These are phyloP conservation scores for Ceyx margarethae DNA, from an alignment of 2,113 vertebrate species.

Conservation along the genomic window DNA sequence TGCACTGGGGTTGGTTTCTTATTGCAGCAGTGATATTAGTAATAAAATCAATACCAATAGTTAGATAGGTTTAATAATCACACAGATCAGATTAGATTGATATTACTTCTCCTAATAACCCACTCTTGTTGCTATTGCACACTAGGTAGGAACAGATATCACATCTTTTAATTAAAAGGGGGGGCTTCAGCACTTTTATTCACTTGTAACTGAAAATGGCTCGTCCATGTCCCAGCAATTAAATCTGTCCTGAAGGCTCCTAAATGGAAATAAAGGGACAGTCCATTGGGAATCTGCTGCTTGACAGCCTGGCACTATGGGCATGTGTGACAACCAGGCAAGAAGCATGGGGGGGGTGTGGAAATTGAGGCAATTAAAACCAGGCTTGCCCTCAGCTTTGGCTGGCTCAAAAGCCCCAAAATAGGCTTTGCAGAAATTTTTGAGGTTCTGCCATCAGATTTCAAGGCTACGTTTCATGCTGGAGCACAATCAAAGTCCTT, in stretches of 20 bases:
- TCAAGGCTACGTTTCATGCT: rapidly evolving
- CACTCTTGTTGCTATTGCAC: neutral
- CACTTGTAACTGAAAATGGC: neutral
- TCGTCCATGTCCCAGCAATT: neutral
- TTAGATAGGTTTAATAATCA: constrained; percentile 42
- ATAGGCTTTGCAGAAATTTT: neutral
- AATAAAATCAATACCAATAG: constrained; percentile 61
- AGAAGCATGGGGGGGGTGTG: neutral
- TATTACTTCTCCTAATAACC: constrained; percentile 35
- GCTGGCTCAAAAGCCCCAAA: neutral
- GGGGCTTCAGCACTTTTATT: neutral
- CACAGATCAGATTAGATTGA: neutral
- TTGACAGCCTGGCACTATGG: neutral
- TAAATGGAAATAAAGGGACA: neutral
- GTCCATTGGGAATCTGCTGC: neutral
- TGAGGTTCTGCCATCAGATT: neutral
- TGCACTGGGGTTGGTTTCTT: neutral
- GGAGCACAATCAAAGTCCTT: neutral
- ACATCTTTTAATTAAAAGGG: constrained; percentile 44
- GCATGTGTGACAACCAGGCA: neutral
- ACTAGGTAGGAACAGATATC: neutral
- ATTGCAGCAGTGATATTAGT: constrained; percentile 1
- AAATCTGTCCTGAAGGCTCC: neutral
- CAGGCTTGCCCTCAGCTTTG: neutral
- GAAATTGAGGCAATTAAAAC: neutral